Evolutionary conservation across 2,113 vertebrate species (phyloP).

Genomic region (Protomyctophum bolini): DNA sequence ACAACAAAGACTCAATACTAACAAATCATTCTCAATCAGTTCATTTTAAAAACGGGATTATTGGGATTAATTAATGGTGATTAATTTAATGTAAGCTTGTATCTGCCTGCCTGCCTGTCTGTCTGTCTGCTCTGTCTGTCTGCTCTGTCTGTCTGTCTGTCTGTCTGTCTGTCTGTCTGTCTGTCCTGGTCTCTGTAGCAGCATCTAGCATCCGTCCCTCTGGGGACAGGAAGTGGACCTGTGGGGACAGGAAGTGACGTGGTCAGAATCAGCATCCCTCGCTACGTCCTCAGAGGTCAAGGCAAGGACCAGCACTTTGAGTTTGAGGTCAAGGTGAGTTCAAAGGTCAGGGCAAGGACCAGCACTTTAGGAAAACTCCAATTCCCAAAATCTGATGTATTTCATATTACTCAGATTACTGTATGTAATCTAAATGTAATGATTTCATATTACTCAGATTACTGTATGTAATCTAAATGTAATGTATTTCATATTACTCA

Average conservation of each 20-base stretch:
- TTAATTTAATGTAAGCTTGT: too few species aligned
- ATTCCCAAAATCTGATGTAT: too few species aligned
- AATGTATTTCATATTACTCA: too few species aligned
- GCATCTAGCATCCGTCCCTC: slow-evolving; percentile 82
- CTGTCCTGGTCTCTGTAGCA: slow-evolving; percentile 71
- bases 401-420: too few species aligned
- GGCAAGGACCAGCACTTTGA: slow-evolving; percentile 97
- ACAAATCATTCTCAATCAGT: background rate
- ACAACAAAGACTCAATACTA: background rate
- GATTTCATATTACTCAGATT: too few species aligned
- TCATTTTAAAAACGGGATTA: background rate
- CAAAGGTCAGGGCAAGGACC: too few species aligned
- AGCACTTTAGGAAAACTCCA: too few species aligned
- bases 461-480: too few species aligned
- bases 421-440: too few species aligned
- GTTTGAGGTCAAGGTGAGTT: slow-evolving; percentile 95
- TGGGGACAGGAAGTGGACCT: slow-evolving; percentile 61
- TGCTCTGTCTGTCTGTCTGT: background rate
- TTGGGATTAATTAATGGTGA: too few species aligned
- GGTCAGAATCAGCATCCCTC: slow-evolving; percentile 91
- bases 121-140: slow-evolving; percentile 7
- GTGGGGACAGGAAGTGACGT: slow-evolving; percentile 69
- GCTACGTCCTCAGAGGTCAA: slow-evolving; percentile 94
- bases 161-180: background rate
- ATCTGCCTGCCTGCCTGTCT: too few species aligned